Evolutionary conservation across 2,113 vertebrate species (phyloP).

Genomic region (Entomyzon cyanotis): DNA sequence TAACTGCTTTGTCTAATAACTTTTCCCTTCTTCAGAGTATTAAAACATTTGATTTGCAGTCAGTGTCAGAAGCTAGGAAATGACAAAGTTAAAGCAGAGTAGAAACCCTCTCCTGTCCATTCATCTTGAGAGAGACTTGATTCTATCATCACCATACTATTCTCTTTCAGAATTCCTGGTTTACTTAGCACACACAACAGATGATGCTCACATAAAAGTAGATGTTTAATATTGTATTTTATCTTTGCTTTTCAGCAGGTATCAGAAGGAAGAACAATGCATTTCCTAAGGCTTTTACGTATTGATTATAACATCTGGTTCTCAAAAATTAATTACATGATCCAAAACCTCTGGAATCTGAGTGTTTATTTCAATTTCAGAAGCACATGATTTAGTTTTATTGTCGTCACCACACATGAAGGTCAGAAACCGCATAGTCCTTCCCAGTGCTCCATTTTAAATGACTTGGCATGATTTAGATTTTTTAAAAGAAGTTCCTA

Average conservation of each 20-base stretch:
- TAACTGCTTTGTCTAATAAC: neutral
- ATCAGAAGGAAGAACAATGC: neutral
- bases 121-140: neutral
- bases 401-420: neutral
- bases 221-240: neutral
- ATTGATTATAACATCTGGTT: neutral
- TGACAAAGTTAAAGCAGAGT: neutral
- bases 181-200: neutral
- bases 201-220: neutral
- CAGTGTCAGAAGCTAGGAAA: neutral
- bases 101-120: neutral
- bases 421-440: neutral
- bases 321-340: neutral
- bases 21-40: neutral
- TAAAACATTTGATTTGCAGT: neutral
- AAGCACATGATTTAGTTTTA: neutral
- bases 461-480: neutral
- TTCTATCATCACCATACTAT: neutral
- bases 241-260: neutral
- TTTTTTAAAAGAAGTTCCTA: neutral
- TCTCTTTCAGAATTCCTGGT: neutral
- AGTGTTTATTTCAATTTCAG: neutral
- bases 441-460: neutral
- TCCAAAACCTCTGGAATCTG: neutral
- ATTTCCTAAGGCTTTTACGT: neutral